These are phyloP conservation scores for Autographa gamma DNA, from an alignment of 2,888 invertebrate species.

Conservation along the genomic window DNA sequence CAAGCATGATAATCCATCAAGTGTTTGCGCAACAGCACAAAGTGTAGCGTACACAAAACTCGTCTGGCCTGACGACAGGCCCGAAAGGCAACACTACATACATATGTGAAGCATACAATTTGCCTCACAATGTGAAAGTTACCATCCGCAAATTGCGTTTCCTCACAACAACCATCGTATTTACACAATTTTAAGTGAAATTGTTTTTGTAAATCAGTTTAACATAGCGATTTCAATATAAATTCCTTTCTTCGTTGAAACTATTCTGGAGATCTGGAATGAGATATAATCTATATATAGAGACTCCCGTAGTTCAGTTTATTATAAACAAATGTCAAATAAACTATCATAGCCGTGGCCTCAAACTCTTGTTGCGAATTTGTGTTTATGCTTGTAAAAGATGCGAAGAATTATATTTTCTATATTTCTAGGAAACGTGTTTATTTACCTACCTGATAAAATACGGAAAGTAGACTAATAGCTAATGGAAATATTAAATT, in stretches of 20 bases:
- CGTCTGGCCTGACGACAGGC: slow-evolving; percentile 73
- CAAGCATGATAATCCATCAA: slow-evolving; percentile 49
- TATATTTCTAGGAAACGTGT: slow-evolving; percentile 26
- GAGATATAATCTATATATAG: slow-evolving; percentile 43
- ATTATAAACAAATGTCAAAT: slow-evolving; percentile 50
- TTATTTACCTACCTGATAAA: slow-evolving; percentile 27
- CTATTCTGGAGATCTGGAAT: slow-evolving; percentile 13
- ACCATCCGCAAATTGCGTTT: slow-evolving; percentile 59
- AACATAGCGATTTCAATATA: slow-evolving; percentile 9
- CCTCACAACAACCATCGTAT: slow-evolving; percentile 17
- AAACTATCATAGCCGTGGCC: slow-evolving; percentile 38
- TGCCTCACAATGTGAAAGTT: slow-evolving; percentile 75
- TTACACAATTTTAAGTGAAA: slow-evolving; percentile 29
- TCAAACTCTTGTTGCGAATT: slow-evolving; percentile 32
- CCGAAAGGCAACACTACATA: slow-evolving; percentile 51
- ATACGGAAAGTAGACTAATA: slow-evolving; percentile 44
- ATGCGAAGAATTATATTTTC: slow-evolving; percentile 19
- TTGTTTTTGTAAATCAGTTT: slow-evolving; percentile 19
- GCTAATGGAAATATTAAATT: slow-evolving; percentile 40
- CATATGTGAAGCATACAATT: slow-evolving; percentile 58
- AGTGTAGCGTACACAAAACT: slow-evolving; percentile 73
- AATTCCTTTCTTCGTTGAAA: slow-evolving; percentile 14
- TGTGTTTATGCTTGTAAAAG: slow-evolving; percentile 24
- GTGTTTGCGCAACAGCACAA: slow-evolving; percentile 64
- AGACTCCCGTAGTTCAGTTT: slow-evolving; percentile 19